Base-by-base conservation (phyloP, 2,113 vertebrate species). In the Willisornis vidua region DNA sequence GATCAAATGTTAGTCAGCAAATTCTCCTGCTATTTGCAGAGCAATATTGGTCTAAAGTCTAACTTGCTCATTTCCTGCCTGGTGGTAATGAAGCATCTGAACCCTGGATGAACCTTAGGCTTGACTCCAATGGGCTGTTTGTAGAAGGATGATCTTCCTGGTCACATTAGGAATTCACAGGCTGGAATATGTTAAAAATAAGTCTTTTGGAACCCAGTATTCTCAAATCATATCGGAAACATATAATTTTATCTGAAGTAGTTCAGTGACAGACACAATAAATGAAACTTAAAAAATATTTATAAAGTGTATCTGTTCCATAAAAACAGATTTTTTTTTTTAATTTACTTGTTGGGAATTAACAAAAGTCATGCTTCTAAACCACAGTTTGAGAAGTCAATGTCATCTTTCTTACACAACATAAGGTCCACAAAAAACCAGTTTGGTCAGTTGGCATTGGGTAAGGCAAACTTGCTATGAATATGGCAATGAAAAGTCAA, bases 61-160 rank as follows among this genome's bases (percentile, higher is more conserved):
- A 90, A 91, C 74, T 88, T 90, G 76, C 54, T 97, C 89, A 96
- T 95, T 97, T 97, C 96, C 95, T 97, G 89, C 31, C 52, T 68
- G 16, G 33, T 87, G 33, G 55, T 93, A 91, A 94, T 89, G 73
- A 89, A 79, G 17, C 7, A 58, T 83, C 55, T 97, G 96, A 97
- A 96, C 93, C 85, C 81, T 94, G 79, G 24, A 68, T 96, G 92
- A 97, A 95, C 96, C 46, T 93, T 52, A 85, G 9, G 6, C n/a
- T 87, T 25, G 59, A 51, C 6, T 92, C 57, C 48, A 90, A 85
- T 65, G 33, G 24, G 18, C 22, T 59, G 12, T 70, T 90, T 90
- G 68, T 55, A 87, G 75, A 92, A 90, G 46, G 49, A 59, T 28
- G 46, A 65, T 75, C 29, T 79, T 80, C 18, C 28, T 7, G 17